These are phyloP conservation scores for Onchidella celtica DNA, from an alignment of 2,888 invertebrate species.

Conservation along the genomic window DNA sequence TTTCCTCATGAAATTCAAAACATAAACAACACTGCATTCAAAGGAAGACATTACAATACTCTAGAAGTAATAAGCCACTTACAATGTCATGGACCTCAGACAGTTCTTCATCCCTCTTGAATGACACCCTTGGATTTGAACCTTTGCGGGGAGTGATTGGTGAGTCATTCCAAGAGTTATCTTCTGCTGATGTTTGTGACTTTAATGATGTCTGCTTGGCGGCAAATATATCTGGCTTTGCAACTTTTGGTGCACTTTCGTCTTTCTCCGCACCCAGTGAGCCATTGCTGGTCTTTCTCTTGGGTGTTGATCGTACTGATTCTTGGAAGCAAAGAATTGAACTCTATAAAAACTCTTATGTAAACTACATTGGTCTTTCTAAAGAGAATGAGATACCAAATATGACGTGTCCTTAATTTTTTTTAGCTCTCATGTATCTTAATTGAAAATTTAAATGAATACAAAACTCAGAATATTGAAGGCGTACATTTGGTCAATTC, in stretches of 20 bases:
- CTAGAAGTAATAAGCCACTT: too few species aligned
- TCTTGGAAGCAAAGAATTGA: background rate
- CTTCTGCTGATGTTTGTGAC: conserved; percentile 58
- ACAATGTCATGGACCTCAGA: conserved; percentile 62
- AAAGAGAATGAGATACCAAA: background rate
- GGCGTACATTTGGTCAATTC: too few species aligned
- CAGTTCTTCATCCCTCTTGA: conserved; percentile 61
- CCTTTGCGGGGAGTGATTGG: conserved; percentile 52
- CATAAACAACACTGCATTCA: too few species aligned
- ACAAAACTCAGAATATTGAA: too few species aligned
- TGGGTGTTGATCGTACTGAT: conserved; percentile 34
- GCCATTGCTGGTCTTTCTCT: background rate
- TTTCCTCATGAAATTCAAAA: too few species aligned
- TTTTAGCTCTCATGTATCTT: background rate
- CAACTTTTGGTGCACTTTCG: conserved; percentile 13
- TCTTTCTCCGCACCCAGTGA: background rate
- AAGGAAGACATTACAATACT: too few species aligned
- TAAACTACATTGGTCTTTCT: too few species aligned
- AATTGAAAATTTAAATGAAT: too few species aligned
- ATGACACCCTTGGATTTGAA: conserved; percentile 56
- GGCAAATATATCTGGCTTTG: background rate
- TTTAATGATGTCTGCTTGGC: conserved; percentile 52
- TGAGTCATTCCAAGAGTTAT: conserved; percentile 54
- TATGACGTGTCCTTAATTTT: background rate
- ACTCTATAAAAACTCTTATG: background rate